A percentile compares a stretch with the other conserved stretches of the same genome.
These are phyloP conservation scores for Plotosus lineatus DNA, from an alignment of 2,113 vertebrate genomes.

Conservation along the genomic window DNA sequence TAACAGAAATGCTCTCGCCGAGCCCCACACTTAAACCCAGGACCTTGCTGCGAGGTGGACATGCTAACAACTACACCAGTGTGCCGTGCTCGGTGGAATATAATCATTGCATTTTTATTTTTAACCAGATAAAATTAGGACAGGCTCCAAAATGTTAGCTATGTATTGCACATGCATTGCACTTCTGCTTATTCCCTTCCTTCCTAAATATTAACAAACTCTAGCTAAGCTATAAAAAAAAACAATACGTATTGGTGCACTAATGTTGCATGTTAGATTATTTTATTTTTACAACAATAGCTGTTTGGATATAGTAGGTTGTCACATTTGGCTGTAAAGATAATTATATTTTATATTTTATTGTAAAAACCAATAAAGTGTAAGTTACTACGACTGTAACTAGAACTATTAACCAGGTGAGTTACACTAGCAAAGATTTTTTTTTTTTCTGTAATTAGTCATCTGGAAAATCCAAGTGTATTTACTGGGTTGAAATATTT, in stretches of 20 bases:
- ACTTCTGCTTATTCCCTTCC: too few species aligned
- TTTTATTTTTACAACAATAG: background rate
- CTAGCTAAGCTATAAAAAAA: background rate
- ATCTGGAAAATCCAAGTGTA: constrained; percentile 28
- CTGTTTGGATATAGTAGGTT: background rate
- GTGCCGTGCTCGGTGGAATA: too few species aligned
- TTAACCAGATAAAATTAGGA: background rate
- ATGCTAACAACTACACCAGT: too few species aligned
- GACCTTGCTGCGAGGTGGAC: too few species aligned
- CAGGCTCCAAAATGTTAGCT: background rate
- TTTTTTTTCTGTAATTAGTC: constrained; percentile 17
- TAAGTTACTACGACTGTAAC: background rate
- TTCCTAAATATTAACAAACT: background rate
- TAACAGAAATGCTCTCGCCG: too few species aligned
- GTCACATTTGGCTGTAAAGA: background rate
- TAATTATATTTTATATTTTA: background rate
- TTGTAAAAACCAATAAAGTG: background rate
- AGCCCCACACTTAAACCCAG: too few species aligned
- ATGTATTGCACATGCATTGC: background rate
- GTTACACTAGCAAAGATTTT: too few species aligned
- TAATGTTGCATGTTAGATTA: background rate
- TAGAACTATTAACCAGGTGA: background rate
- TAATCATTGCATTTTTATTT: background rate
- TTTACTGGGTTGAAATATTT: constrained; percentile 1
- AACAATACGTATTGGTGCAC: too few species aligned